phyloP scores from a whole-genome alignment of 2,888 invertebrate genomes.

The Schizaphis graminum region DNA sequence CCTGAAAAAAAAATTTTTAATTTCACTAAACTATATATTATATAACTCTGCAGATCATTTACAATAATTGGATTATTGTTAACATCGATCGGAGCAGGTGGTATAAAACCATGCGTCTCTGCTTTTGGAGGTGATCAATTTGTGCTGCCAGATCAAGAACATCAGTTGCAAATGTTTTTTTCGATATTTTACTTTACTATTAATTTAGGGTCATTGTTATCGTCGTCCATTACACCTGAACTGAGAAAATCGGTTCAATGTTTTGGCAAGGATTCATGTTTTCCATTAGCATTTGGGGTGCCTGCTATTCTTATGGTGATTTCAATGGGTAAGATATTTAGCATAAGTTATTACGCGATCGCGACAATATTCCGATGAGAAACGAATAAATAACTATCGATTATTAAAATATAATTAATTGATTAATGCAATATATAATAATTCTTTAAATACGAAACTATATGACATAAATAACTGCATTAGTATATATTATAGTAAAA shows the following conservation, averaged over 20 bases:
- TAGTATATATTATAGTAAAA: background rate
- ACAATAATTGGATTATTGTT: slow-evolving; percentile 76
- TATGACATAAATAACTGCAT: background rate
- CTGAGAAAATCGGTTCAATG: slow-evolving; percentile 77
- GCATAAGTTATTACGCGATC: background rate
- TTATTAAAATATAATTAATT: background rate
- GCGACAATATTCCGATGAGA: slow-evolving; percentile 24
- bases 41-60: background rate
- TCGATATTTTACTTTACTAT: slow-evolving; percentile 81
- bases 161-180: slow-evolving; percentile 79
- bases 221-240: slow-evolving; percentile 82
- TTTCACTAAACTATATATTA: background rate
- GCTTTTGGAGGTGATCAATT: slow-evolving; percentile 89
- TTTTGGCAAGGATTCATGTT: slow-evolving; percentile 79
- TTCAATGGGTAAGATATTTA: slow-evolving; percentile 74
- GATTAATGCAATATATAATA: background rate
- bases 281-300: slow-evolving; percentile 82
- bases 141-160: slow-evolving; percentile 76
- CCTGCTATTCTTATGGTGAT: slow-evolving; percentile 77
- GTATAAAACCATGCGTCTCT: slow-evolving; percentile 86
- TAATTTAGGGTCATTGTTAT: slow-evolving; percentile 79
- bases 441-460: background rate
- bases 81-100: slow-evolving; percentile 83
- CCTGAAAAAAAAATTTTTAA: background rate
- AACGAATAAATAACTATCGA: background rate